A percentile compares a stretch with the other conserved stretches of the same genome.
phyloP scores from a whole-genome alignment of 1,140 invertebrate species.

The Hermetia illucens region DNA sequence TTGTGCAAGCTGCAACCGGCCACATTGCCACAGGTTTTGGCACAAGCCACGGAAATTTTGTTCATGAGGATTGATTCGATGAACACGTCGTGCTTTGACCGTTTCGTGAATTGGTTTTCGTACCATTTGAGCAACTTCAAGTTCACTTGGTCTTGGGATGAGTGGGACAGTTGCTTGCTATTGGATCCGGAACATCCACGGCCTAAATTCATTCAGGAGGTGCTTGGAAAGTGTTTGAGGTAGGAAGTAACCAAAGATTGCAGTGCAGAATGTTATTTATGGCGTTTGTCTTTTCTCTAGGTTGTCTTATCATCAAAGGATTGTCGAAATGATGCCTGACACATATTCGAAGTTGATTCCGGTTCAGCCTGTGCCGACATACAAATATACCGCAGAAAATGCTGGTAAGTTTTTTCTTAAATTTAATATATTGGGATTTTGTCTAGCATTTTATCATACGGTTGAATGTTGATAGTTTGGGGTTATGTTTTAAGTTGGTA shows the following conservation, averaged over 20 bases:
- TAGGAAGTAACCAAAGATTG: slow-evolving; percentile 33
- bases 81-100: slow-evolving; percentile 93
- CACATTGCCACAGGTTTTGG: slow-evolving; percentile 94
- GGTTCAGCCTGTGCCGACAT: slow-evolving; percentile 56
- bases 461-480: too few relatives aligned
- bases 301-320: slow-evolving; percentile 87
- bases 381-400: slow-evolving; percentile 69
- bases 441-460: background rate
- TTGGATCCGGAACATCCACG: slow-evolving; percentile 84
- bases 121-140: slow-evolving; percentile 99
- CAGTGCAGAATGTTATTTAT: too few relatives aligned
- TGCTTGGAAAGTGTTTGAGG: slow-evolving; percentile 80
- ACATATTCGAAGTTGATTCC: slow-evolving; percentile 76
- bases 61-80: slow-evolving; percentile 93
- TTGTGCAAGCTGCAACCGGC: slow-evolving; percentile 92
- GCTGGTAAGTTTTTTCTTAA: slow-evolving; percentile 44
- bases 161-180: slow-evolving; percentile 74
- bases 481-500: too few relatives aligned
- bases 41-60: slow-evolving; percentile 93
- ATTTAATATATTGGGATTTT: background rate
- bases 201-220: slow-evolving; percentile 91
- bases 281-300: slow-evolving; percentile 34
- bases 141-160: slow-evolving; percentile 97
- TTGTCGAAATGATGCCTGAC: slow-evolving; percentile 83
- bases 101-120: slow-evolving; percentile 95